Conservation (phyloP, 2,113 vertebrate genomes). For the Scomber japonicus region DNA sequence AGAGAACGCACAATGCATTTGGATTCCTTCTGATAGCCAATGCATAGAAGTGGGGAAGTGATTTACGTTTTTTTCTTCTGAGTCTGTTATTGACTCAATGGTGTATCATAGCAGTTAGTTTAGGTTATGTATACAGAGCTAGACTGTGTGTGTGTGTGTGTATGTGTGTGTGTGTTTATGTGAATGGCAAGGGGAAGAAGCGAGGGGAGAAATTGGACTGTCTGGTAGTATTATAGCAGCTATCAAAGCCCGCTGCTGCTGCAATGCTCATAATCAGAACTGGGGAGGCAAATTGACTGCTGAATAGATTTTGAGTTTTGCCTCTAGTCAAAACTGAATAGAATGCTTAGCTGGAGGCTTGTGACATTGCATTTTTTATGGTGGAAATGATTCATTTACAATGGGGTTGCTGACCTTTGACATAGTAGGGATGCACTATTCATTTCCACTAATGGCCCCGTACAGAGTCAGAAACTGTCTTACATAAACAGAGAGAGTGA, state of each 20-base stretch:
- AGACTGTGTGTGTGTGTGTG: slow-evolving; percentile 28
- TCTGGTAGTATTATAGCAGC: slow-evolving; percentile 76
- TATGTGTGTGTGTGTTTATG: background rate
- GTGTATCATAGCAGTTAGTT: slow-evolving; percentile 62
- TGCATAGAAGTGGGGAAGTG: slow-evolving; percentile 45
- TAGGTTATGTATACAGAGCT: slow-evolving; percentile 55
- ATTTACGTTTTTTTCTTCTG: slow-evolving; percentile 46
- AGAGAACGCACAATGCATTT: slow-evolving; percentile 61
- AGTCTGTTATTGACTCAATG: slow-evolving; percentile 53
- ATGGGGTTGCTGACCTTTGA: slow-evolving; percentile 70
- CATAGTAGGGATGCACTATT: slow-evolving; percentile 56
- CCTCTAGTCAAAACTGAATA: slow-evolving; percentile 65
- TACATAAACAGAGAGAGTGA: slow-evolving; percentile 13
- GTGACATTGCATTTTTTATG: slow-evolving; percentile 38
- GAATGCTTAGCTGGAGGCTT: slow-evolving; percentile 52
- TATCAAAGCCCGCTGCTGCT: slow-evolving; percentile 71
- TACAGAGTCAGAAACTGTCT: slow-evolving; percentile 41
- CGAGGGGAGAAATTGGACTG: slow-evolving; percentile 69
- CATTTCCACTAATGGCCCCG: slow-evolving; percentile 60
- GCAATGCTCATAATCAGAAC: slow-evolving; percentile 71
- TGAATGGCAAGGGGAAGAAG: slow-evolving; percentile 48
- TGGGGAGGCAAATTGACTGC: slow-evolving; percentile 75
- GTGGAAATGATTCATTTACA: slow-evolving; percentile 60
- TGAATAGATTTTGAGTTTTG: slow-evolving; percentile 73
- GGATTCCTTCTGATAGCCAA: slow-evolving; percentile 53